Percentiles rank a stretch among this genome's conserved stretches.
phyloP scores from a whole-genome alignment of 2,797 vertebrate genomes.

The Myiotriccus ornatus region DNA sequence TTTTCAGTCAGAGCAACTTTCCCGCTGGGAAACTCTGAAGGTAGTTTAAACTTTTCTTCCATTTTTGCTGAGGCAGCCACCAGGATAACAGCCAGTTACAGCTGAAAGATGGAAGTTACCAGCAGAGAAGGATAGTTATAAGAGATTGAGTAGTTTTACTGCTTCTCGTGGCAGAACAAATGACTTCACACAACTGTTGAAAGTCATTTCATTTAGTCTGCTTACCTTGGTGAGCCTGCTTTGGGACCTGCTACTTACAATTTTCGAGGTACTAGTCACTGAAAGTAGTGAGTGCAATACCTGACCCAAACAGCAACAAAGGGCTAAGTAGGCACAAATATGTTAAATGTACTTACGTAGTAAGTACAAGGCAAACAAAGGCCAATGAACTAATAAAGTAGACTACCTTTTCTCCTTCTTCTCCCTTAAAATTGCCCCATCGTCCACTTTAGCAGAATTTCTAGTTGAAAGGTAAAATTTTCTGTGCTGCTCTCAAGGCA shows the following conservation, averaged over 20 bases:
- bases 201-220: not conserved
- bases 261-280: not conserved
- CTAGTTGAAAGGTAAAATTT: not conserved
- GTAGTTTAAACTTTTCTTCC: not conserved
- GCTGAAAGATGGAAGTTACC: not conserved
- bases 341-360: not conserved
- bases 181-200: not conserved
- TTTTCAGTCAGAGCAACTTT: not conserved
- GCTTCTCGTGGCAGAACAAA: not conserved
- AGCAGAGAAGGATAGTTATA: not conserved
- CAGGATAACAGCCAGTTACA: not conserved
- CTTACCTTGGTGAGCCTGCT: not conserved
- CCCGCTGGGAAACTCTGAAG: not conserved
- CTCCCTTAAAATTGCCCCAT: not conserved
- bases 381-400: not conserved
- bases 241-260: not conserved
- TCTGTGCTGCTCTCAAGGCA: not conserved
- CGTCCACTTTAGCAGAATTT: not conserved
- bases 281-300: not conserved
- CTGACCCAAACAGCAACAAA: not conserved
- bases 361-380: not conserved
- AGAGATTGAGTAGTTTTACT: not conserved
- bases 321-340: not conserved
- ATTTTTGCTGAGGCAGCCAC: not conserved
- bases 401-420: not conserved